Conservation (phyloP, 2,113 vertebrate species). For the Guaruba guarouba region DNA sequence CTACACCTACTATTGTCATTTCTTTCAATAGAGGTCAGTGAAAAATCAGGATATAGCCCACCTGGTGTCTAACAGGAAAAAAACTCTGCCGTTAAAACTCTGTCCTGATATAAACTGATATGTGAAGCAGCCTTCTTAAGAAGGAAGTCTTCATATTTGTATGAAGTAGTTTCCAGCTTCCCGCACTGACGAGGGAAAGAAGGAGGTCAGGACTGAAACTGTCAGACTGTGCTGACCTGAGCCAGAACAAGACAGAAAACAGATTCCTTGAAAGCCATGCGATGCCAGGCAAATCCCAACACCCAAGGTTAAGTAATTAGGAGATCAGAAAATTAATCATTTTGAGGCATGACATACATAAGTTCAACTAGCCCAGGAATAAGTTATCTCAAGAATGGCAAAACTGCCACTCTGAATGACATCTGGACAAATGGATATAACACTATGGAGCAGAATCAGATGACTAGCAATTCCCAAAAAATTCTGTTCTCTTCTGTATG, state of each 20-base stretch:
- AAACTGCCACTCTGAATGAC: not conserved
- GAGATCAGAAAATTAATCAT: not conserved
- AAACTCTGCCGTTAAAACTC: not conserved
- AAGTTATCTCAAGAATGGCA: not conserved
- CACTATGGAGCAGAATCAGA: not conserved
- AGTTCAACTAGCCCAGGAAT: not conserved
- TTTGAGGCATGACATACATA: not conserved
- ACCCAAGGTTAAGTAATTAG: not conserved
- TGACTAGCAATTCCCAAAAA: not conserved
- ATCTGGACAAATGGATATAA: not conserved
- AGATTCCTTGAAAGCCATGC: not conserved
- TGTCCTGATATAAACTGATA: not conserved
- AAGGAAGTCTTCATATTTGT: not conserved
- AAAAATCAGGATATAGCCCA: not conserved
- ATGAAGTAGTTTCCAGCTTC: not conserved
- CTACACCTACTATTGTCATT: not conserved
- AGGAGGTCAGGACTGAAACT: not conserved
- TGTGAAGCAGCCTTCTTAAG: not conserved
- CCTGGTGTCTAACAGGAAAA: not conserved
- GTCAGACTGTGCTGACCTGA: fast-evolving
- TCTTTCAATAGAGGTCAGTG: not conserved
- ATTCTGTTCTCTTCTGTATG: not conserved
- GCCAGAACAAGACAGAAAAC: not conserved
- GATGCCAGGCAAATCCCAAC: not conserved
- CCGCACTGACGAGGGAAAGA: fast-evolving